Percentiles rank a stretch among this genome's conserved stretches.
Evolutionary conservation across 2,113 vertebrate species (phyloP).

Genomic region (Ia io): DNA sequence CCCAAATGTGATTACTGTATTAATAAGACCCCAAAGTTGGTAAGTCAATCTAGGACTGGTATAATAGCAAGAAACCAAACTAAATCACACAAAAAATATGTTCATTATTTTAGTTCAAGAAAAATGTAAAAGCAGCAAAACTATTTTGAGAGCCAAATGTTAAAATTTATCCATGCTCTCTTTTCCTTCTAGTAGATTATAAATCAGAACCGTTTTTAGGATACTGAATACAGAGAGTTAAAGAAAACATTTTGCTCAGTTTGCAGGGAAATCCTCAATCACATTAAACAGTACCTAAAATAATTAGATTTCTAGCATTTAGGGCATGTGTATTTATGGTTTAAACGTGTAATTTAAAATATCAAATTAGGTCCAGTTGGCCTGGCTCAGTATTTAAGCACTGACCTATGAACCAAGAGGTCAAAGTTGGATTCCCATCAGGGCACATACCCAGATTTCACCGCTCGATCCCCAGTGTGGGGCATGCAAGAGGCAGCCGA

Average conservation of each 20-base stretch:
- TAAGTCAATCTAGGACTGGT: not conserved
- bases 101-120: conserved; percentile 16
- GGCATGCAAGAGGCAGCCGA: too few relatives aligned
- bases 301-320: not conserved
- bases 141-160: not conserved
- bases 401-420: too few relatives aligned
- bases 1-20: not conserved
- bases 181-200: not conserved
- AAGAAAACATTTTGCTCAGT: not conserved
- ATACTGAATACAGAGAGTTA: not conserved
- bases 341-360: conserved; percentile 11
- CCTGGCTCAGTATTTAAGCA: too few relatives aligned
- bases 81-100: not conserved
- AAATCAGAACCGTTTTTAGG: not conserved
- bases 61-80: not conserved
- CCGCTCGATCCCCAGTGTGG: too few relatives aligned
- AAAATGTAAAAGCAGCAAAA: conserved; percentile 25
- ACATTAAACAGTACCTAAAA: not conserved
- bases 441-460: too few relatives aligned
- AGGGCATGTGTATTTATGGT: not conserved
- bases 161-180: not conserved
- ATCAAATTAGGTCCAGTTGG: not conserved
- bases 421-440: too few relatives aligned
- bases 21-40: not conserved
- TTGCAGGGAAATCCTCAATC: not conserved